A percentile compares a stretch with the other conserved stretches of the same genome.
phyloP scores from a whole-genome alignment of 2,888 invertebrate genomes.

The Drosophila picticornis region DNA sequence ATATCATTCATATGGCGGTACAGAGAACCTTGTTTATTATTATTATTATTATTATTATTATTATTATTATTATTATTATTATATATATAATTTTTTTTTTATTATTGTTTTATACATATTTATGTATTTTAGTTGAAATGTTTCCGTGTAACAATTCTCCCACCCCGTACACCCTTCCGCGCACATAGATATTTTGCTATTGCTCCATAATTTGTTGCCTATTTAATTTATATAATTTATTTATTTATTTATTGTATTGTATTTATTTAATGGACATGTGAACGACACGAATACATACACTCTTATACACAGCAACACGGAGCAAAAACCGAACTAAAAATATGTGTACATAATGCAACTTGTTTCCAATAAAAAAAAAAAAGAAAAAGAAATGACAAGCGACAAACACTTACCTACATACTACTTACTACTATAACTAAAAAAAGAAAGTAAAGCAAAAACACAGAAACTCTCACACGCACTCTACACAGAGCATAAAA shows the following conservation, averaged over 20 bases:
- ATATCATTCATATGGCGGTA: slow-evolving; percentile 10
- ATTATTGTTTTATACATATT: slow-evolving; percentile 23
- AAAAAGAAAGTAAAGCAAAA: slow-evolving; percentile 1
- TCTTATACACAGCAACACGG: slow-evolving; percentile 19
- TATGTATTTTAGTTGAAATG: slow-evolving; percentile 35
- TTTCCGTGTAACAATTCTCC: slow-evolving; percentile 19
- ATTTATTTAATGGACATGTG: slow-evolving; percentile 51
- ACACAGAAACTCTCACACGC: slow-evolving; percentile 24
- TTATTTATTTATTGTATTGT: slow-evolving; percentile 70
- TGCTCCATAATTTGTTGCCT: slow-evolving; percentile 64
- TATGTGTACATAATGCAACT: slow-evolving; percentile 62
- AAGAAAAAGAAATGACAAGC: slow-evolving; percentile 12
- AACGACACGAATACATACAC: slow-evolving; percentile 12
- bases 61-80: slow-evolving; percentile 26
- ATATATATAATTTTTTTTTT: slow-evolving; percentile 7
- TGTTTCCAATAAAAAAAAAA: slow-evolving; percentile 17
- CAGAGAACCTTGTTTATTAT: slow-evolving; percentile 45
- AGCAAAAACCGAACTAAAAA: slow-evolving; percentile 43
- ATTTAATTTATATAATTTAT: slow-evolving; percentile 75
- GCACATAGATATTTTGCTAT: slow-evolving; percentile 37
- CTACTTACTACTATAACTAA: slow-evolving; percentile 42
- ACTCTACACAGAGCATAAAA: slow-evolving; percentile 44
- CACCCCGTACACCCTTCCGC: slow-evolving; percentile 6
- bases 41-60: slow-evolving; percentile 28
- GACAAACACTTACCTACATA: slow-evolving; percentile 41